Evolutionary conservation across 2,888 invertebrate species (phyloP), one percentile per base, ranked within the genome.

Genomic region (Phanerotoma sp.): DNA sequence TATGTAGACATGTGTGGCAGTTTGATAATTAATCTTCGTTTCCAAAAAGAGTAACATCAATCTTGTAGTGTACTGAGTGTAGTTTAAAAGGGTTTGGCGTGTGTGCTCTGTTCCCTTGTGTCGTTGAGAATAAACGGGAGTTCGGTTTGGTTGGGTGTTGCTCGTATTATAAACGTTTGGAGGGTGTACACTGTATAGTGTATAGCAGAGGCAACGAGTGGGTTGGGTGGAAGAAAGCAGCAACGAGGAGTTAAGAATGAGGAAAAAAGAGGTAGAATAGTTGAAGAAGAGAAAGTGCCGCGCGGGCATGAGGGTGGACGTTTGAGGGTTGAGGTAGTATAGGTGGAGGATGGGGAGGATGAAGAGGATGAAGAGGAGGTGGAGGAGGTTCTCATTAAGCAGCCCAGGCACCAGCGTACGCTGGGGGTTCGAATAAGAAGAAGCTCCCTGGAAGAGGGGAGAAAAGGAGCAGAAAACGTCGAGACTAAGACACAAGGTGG

Each of bases 381-480:
- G 72, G 67, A 66, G 73, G 72, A 66, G 73, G 74, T 74, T 75
- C 77, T 75, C 77, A 77, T 76, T 77, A 77, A 77, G 75, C 75
- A 76, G 74, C 74, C 76, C 75, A 73, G 75, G 75, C 72, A 71
- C 67, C 71, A 68, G 59, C 64, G 49, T 67, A 66, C 69, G 69
- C 67, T 56, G 60, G 62, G 54, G 59, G 54, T 60, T 64, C 62
- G 61, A 65, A 66, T 65, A 72, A 73, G 72, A 71, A 67, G 66
- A 62, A 63, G 59, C 57, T 62, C 61, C 16, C 33, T 61, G 60
- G 64, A 65, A 68, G 69, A 69, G 70, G 56, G 56, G 60, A 69
- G 64, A 61, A 66, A 62, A 67, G 62, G 63, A 62, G 64, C 62
- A 68, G 67, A 66, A 63, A 66, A 58, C 59, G 54, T 60, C 58